A percentile compares a stretch with the other conserved stretches of the same genome.
Conservation (phyloP, 2,797 vertebrate genomes). For the Tiaroga cobitis region DNA sequence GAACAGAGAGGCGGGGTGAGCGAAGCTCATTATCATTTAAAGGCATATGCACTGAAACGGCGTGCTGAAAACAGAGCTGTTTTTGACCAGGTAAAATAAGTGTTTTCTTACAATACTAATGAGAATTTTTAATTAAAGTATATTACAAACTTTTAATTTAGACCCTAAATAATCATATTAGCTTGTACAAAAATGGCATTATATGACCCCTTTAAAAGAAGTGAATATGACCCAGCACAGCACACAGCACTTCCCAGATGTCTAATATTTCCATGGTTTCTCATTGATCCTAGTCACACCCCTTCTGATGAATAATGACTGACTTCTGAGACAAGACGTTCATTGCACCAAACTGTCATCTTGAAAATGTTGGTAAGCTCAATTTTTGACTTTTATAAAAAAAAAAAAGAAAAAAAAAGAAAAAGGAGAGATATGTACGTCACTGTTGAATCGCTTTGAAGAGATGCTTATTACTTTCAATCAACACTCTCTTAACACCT, state of each 20-base stretch:
- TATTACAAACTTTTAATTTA: no score
- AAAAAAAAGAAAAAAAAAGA: neutral
- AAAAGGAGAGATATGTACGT: slow-evolving; percentile 3
- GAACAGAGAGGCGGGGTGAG: no score
- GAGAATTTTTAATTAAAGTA: no score
- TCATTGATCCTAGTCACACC: slow-evolving; percentile 22
- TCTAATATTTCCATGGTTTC: slow-evolving; percentile 28
- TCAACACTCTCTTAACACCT: slow-evolving; percentile 50
- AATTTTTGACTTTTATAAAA: neutral
- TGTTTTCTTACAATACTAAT: no score
- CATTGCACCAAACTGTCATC: neutral
- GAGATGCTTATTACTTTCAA: slow-evolving; percentile 45
- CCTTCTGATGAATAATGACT: slow-evolving; percentile 23
- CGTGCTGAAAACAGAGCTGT: no score
- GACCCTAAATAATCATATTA: no score
- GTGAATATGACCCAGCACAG: neutral
- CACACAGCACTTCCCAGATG: slow-evolving; percentile 16
- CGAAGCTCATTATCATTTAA: no score
- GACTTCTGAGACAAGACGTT: neutral
- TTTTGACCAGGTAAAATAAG: no score
- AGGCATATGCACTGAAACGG: no score
- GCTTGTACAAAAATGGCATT: no score
- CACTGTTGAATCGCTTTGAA: slow-evolving; percentile 36
- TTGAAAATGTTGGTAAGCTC: neutral
- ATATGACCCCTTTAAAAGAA: no score